Evolutionary conservation across 1,140 invertebrate species (phyloP), one percentile per base, ranked within the genome.

Genomic region (Bombyx mandarina): DNA sequence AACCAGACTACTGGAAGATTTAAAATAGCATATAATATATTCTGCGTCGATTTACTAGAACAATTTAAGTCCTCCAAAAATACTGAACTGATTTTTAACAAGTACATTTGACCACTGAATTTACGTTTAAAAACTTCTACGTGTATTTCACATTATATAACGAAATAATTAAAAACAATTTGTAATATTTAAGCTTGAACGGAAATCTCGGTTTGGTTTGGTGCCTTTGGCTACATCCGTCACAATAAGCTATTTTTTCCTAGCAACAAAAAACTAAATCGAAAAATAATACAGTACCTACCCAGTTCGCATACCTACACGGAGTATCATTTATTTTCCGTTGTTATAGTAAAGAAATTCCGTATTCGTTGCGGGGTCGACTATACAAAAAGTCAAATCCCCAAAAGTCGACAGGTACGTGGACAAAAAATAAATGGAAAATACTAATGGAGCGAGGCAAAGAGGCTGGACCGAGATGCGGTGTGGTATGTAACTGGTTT

Each of bases 361-460:
- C 75, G 79, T 84, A 79, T 87, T 79, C 80, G 80, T 83, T 79
- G 80, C 75, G 75, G 71, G 76, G 69, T 54, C 57, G 58, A 56
- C 73, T 72, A 67, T 77, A 77, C 70, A 83, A 83, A 86, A 82
- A 73, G 66, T 74, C 62, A 66, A 83, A 83, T 74, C 80, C 81
- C 80, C 73, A 71, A 85, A 71, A 82, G 67, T 77, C 74, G 76
- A 82, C 80, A 87, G 82, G 82, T 87, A 85, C 77, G 83, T 79
- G 80, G 80, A 85, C 80, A 87, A 87, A 87, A 87, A 87, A 86
- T 86, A 86, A 86, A 86, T 86, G 82, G 79, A 85, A 86, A 83
- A 85, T 82, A 83, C 84, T 87, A 87, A 87, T 87, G 83, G 80
- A 82, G 73, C 80, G 74, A 61, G 73, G 72, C 75, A 61, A 68